A percentile compares a stretch with the other conserved stretches of the same genome.
Evolutionary conservation across 1,140 invertebrate species (phyloP).

Genomic region (Diorhabda elongata): DNA sequence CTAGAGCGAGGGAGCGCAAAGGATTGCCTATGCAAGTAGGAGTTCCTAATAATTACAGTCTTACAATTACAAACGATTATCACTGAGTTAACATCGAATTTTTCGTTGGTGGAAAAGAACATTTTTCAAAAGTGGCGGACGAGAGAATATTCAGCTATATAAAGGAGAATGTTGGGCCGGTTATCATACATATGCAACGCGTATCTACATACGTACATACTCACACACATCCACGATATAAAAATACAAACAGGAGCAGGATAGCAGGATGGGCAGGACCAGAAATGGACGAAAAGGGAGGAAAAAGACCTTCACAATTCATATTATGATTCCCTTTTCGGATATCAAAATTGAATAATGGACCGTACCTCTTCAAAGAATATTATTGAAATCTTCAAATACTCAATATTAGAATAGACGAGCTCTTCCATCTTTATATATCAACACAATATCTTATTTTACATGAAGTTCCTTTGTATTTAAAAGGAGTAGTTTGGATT

Average conservation of each 20-base stretch:
- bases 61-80: no score
- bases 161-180: conserved; percentile 11
- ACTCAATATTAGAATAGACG: not conserved
- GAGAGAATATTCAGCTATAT: conserved; percentile 17
- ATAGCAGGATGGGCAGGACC: not conserved
- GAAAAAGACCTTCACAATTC: conserved; percentile 13
- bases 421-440: no score
- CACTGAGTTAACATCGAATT: not conserved
- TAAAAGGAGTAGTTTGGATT: no score
- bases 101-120: conserved; percentile 13
- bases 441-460: no score
- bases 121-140: not conserved
- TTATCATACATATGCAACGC: conserved; percentile 21
- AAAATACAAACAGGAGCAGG: conserved; percentile 17
- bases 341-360: conserved; percentile 16
- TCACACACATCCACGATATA: conserved; percentile 19
- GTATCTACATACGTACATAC: conserved; percentile 20
- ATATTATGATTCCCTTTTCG: conserved; percentile 6
- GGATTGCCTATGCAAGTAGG: no score
- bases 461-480: no score
- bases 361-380: conserved; percentile 7
- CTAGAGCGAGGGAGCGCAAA: no score
- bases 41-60: no score
- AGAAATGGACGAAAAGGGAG: not conserved
- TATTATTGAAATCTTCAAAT: not conserved